These are phyloP conservation scores for Laspeyria flexula DNA, from an alignment of 2,888 invertebrate species.

Conservation along the genomic window DNA sequence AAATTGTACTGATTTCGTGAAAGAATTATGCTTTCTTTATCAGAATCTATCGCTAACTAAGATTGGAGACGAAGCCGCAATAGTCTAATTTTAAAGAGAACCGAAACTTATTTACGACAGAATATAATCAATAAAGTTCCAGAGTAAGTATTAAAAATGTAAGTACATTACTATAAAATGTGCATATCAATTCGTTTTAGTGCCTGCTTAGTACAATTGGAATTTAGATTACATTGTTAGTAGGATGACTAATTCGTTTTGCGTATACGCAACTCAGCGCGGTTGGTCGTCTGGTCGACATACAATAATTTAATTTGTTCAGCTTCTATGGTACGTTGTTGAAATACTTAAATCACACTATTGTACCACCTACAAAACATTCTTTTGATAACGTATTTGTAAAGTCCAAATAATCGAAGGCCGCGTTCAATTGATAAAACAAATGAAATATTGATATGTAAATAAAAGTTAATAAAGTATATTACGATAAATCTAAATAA, in stretches of 20 bases:
- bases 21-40: no score
- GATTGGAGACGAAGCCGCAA: no score
- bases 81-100: no score
- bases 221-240: conserved; percentile 6
- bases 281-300: not conserved
- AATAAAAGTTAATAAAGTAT: not conserved
- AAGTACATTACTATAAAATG: not conserved
- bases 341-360: conserved; percentile 1
- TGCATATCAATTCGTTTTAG: not conserved
- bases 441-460: not conserved
- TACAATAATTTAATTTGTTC: conserved; percentile 12
- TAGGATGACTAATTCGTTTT: conserved; percentile 9
- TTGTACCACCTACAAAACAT: not conserved
- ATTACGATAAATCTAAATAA: not conserved
- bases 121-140: no score
- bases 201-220: conserved; percentile 1
- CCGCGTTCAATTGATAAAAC: not conserved
- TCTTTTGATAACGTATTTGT: not conserved
- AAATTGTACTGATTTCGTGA: no score
- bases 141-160: not conserved
- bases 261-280: not conserved
- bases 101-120: no score
- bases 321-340: conserved; percentile 13
- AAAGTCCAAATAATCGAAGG: not conserved
- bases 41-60: no score